Evolutionary conservation across 53 echinoderm and acorn worm genomes (phyloP), one percentile per base, ranked within the genome.

Genomic region (Henricia sp.): DNA sequence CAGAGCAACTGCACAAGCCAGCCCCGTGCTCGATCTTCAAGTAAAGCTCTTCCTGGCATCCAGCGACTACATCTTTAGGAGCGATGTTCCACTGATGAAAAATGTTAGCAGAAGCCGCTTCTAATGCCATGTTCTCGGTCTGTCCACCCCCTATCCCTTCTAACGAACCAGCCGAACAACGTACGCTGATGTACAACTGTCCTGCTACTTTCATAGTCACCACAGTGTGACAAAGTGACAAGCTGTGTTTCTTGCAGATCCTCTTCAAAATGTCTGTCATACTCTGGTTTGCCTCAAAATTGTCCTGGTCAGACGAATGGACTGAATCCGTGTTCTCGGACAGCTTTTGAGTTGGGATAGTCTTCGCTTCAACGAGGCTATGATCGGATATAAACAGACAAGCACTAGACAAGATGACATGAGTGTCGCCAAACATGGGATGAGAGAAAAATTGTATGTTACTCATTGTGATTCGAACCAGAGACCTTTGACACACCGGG

Each of bases 31-130:
- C 77, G 1, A 46, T 36, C 42, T 48, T 80, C 50, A 80, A 30
- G 64, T 8, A 50, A 16, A 80, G 65, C 35, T 64, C 63, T 33
- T 80, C 80, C 17, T 4, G 3, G 32, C 51, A 46, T 50, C 30
- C 13, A 1, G 37, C 6, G 20, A 44, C 27, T 2, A 80, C 0
- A 1, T 64, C 80, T 1, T 4, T 35, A 0, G 64, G 80, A 21
- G 41, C 35, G 2, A 48, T 20, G 24, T 64, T 57, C 80, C 64
- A 80, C 80, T 64, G 43, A 4, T 50, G 41, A 8, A 80, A 34
- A 20, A 80, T 32, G 43, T 80, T 48, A 20, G 63, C 65, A 0
- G 80, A 41, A 32, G 80, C 80, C 12, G 48, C 63, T 37, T 80
- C 42, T 20, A 12, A 30, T 10, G 80, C 80, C 8, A 21, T 25